Evolutionary conservation across 2,113 vertebrate genomes (phyloP), one percentile per base, ranked within the genome.

Genomic region (Lota lota): DNA sequence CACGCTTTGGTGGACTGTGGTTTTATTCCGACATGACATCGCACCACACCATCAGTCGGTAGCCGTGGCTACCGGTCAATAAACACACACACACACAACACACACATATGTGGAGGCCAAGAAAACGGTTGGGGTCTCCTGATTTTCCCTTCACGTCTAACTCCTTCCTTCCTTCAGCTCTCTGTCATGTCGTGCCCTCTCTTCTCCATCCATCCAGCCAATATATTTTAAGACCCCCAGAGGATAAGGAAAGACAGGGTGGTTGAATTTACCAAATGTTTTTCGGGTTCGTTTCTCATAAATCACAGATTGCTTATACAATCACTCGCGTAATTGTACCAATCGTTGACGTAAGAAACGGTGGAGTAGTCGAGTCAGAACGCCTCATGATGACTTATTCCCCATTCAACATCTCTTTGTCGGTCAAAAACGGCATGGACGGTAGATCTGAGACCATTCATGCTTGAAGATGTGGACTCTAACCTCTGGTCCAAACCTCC

Each of bases 1-100:
- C 58, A 71, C n/a, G 56, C 58, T 67, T 33, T 33, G 28, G 64
- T 54, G 72, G 47, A 5, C 40, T 14, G 10, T 47, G 40, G 40
- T 47, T 47, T 47, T 47, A 47, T 47, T 73, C 69, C 78, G 74
- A 87, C 66, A 82, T 73, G 76, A 74, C 68, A 72, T 81, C 68
- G 68, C 68, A 72, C 63, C 64, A 64, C 40, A 19, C 61, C 74
- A 14, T 14, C 40, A 69, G 76, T 72, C 64, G 1, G 76, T 91
- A 76, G 20, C 89, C 85, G 56, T 78, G 84, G 80, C 82, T 22
- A 92, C 85, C 36, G 47, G 33, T 76, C 81, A 92, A 92, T 86
- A 91, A 90, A 92, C 84, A 92, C 22, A 40, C 40, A 54, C 54
- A 33, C 28, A 40, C 40, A 47, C 10, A 47, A 14, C 6, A 10